Evolutionary conservation across 1,140 invertebrate species (phyloP).

Genomic region (Centruroides sculpturatus): DNA sequence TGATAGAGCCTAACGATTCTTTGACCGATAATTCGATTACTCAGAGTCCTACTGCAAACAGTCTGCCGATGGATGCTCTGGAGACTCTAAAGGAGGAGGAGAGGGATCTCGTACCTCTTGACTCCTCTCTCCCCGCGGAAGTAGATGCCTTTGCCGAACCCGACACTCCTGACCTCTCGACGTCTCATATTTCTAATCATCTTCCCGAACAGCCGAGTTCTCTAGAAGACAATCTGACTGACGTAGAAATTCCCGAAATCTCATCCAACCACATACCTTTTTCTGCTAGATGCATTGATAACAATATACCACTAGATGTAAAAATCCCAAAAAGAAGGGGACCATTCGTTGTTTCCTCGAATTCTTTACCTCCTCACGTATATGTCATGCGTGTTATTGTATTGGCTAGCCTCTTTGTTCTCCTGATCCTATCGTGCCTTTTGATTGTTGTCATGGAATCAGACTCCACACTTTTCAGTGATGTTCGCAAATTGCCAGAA

Average conservation of each 20-base stretch:
- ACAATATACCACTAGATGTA: constrained; percentile 5
- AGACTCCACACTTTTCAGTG: constrained; percentile 50
- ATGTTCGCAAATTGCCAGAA: constrained; percentile 56
- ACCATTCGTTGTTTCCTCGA: constrained; percentile 15
- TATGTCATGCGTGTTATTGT: constrained; percentile 50
- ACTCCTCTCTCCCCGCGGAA: no score
- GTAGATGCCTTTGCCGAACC: no score
- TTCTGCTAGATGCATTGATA: not conserved
- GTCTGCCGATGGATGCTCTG: not conserved
- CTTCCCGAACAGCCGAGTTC: no score
- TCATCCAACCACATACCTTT: no score
- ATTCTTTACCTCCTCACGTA: constrained; percentile 19
- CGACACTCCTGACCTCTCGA: no score
- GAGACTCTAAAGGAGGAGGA: not conserved
- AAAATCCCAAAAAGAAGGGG: constrained; percentile 16
- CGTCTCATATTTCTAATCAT: no score
- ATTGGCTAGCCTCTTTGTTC: constrained; percentile 42
- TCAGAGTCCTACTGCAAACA: not conserved
- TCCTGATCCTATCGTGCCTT: constrained; percentile 23
- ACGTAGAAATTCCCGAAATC: no score
- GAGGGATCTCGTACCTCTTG: not conserved
- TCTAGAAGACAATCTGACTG: no score
- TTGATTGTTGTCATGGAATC: constrained; percentile 34
- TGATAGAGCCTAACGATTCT: not conserved
- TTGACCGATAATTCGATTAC: not conserved